These are phyloP conservation scores for Ladona fulva DNA, from an alignment of 1,140 invertebrate species.

Conservation along the genomic window DNA sequence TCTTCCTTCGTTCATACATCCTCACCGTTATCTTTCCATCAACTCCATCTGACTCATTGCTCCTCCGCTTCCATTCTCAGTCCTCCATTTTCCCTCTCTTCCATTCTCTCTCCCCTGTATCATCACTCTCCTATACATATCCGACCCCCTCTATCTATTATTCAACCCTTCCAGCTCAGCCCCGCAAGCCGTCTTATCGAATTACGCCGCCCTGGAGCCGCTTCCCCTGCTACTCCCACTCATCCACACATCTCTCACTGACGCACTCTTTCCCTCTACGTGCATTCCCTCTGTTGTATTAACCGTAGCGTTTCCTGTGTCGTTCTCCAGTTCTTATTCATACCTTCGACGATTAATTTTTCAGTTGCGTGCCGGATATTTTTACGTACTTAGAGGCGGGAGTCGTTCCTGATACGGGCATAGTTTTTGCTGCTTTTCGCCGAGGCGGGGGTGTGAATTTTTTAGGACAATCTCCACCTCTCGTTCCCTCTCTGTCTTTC, in stretches of 20 bases:
- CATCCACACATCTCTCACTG: background rate
- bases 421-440: no score
- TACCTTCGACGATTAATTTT: no score
- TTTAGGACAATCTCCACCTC: background rate
- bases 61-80: background rate
- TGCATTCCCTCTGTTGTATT: background rate
- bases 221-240: background rate
- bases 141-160: background rate
- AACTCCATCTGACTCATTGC: background rate
- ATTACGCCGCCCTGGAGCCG: background rate
- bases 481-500: background rate
- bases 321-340: no score
- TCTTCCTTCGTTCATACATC: background rate
- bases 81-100: background rate
- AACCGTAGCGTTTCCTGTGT: no score
- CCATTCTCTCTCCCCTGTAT: background rate
- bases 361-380: no score
- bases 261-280: background rate
- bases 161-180: background rate
- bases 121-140: background rate
- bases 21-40: background rate
- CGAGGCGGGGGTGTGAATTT: no score
- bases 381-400: no score
- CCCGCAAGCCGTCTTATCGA: constrained; percentile 7
- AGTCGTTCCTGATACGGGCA: no score